These are phyloP conservation scores for Scaptomyza pallida DNA, from an alignment of 1,140 invertebrate genomes.

Conservation along the genomic window DNA sequence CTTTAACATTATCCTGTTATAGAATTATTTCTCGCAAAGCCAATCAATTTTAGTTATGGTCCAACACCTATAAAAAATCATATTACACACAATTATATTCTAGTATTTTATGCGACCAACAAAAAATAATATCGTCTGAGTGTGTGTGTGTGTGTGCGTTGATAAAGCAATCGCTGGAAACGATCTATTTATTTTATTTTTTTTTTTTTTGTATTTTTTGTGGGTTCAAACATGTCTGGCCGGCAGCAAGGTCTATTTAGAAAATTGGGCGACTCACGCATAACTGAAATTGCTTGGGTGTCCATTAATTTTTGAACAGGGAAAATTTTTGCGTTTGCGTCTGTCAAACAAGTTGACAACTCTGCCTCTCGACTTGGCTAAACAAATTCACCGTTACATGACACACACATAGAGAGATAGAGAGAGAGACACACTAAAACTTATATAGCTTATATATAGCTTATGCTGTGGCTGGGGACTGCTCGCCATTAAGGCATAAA, in stretches of 20 bases:
- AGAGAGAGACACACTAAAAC: constrained; percentile 16
- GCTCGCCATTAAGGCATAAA: constrained; percentile 42
- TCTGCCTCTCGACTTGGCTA: constrained; percentile 13
- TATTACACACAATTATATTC: no score
- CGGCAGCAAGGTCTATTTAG: constrained; percentile 5
- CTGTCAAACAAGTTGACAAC: constrained; percentile 51
- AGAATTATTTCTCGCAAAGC: no score
- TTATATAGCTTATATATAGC: constrained; percentile 48
- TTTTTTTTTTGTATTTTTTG: no score
- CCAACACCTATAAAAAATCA: no score
- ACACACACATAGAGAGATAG: constrained; percentile 11
- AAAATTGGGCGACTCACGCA: constrained; percentile 49
- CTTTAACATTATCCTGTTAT: no score
- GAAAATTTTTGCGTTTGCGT: constrained; percentile 12
- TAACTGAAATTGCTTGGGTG: constrained; percentile 32
- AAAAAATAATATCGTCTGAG: no score
- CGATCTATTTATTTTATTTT: no score
- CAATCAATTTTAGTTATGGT: no score
- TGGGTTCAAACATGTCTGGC: background rate
- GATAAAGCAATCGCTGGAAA: constrained; percentile 7
- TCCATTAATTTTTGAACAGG: constrained; percentile 41
- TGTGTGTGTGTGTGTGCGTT: background rate
- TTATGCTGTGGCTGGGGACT: background rate
- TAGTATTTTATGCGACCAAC: no score
- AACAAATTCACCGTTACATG: constrained; percentile 33